phyloP scores from a whole-genome alignment of 2,113 vertebrate genomes.

The Hydrolagus affinis region DNA sequence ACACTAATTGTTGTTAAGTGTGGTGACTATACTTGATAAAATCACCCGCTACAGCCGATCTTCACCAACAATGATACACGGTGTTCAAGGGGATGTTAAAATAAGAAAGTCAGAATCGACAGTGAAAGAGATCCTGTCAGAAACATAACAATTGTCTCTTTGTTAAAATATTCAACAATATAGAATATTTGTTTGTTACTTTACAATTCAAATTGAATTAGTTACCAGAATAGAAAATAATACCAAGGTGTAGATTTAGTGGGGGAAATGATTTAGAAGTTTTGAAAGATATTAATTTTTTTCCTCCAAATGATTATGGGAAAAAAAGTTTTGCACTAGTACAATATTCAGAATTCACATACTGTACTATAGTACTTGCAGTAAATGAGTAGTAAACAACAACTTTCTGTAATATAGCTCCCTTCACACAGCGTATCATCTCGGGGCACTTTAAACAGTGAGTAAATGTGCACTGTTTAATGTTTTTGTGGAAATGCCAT shows the following conservation, averaged over 20 bases:
- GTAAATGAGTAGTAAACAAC: too few species aligned
- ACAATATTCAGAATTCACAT: background rate
- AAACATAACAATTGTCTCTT: background rate
- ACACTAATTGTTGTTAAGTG: too few species aligned
- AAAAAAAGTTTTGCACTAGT: background rate
- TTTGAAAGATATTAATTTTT: background rate
- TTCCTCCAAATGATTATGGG: background rate
- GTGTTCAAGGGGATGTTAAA: background rate
- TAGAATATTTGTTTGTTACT: background rate
- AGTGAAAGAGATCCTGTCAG: slow-evolving; percentile 1
- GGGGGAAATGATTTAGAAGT: too few species aligned
- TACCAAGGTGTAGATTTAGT: background rate
- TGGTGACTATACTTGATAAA: too few species aligned
- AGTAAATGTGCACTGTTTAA: too few species aligned
- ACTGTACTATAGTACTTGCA: too few species aligned
- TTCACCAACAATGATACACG: background rate
- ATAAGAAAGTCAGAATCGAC: background rate
- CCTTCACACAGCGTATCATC: too few species aligned
- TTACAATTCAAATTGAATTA: background rate
- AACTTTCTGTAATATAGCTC: too few species aligned
- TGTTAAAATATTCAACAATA: background rate
- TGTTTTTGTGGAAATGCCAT: too few species aligned
- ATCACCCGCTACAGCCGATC: too few species aligned
- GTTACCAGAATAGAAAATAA: slow-evolving; percentile 22
- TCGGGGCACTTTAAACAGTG: too few species aligned